Evolutionary conservation across 2,797 vertebrate species (phyloP), one percentile per base, ranked within the genome.

Genomic region (Lepidocolaptes lacrymiger): DNA sequence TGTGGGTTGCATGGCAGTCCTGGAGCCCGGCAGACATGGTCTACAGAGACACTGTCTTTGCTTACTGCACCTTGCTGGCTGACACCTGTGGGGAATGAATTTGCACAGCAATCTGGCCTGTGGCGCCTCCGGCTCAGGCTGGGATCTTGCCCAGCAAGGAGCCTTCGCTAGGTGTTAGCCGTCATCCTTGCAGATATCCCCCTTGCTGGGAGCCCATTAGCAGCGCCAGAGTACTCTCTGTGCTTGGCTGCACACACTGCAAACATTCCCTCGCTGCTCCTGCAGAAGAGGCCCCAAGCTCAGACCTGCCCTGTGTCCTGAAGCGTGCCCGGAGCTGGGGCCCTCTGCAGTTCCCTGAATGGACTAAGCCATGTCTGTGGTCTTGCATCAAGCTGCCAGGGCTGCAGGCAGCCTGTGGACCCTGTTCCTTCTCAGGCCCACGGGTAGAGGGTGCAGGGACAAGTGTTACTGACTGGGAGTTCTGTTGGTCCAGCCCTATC

Each of bases 181-280:
- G 0, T 69, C 69, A 55, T 92, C 64, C 78, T 96, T 7, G 2
- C 76, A 89, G 82, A 91, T 75, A 36, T 88, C 6, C 32, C 62
- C 46, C 95, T 75, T 86, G 91, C 95, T 94, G 87, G 61, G 89
- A 96, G 66, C 91, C 82, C 85, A 78, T 95, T 92, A 92, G 85
- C 91, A 71, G 86, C 0, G 3, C 32, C 69, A 0, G 0, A 73
- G 13, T 30, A 8, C 48, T 63, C 48, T 62, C 46, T 0, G 6
- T 78, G 84, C 92, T 95, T 17, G 6, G 76, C 87, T 92, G 91
- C 89, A 62, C 66, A 61, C 0, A 1, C 69, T 7, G 36, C 77
- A 91, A 64, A 80, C 56, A 3, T 77, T 67, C n/a, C 52, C 68
- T 64, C 0, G 0, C 86, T 20, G 27, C 61, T 95, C 30, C 63